These are phyloP conservation scores for Campoplex nolae DNA, from an alignment of 2,888 invertebrate genomes.

Conservation along the genomic window DNA sequence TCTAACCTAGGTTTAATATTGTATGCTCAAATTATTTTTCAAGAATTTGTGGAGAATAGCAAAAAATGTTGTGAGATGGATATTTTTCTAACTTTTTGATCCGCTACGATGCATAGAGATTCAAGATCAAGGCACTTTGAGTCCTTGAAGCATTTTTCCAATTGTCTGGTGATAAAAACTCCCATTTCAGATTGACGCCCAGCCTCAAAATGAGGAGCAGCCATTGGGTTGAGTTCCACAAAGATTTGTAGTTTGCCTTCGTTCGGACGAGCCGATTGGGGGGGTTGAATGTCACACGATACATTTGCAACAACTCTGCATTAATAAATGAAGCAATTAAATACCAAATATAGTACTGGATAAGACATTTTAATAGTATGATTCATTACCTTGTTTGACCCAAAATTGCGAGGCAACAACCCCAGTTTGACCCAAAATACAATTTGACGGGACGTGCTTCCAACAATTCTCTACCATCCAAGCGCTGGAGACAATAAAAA, in stretches of 20 bases:
- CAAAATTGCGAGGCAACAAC: slow-evolving; percentile 91
- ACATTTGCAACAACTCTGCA: slow-evolving; percentile 93
- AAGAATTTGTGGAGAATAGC: neutral
- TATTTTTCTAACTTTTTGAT: slow-evolving; percentile 90
- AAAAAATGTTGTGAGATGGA: slow-evolving; percentile 7
- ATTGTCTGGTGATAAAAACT: slow-evolving; percentile 91
- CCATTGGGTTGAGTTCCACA: slow-evolving; percentile 94
- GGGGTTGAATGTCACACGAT: slow-evolving; percentile 94
- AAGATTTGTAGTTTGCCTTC: slow-evolving; percentile 95
- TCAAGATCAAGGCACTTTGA: slow-evolving; percentile 97
- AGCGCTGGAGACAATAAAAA: slow-evolving; percentile 86
- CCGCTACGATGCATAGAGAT: slow-evolving; percentile 96
- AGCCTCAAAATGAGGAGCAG: slow-evolving; percentile 93
- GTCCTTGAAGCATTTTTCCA: slow-evolving; percentile 96
- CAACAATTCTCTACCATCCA: slow-evolving; percentile 91
- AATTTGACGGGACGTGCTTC: slow-evolving; percentile 91
- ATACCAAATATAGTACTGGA: slow-evolving; percentile 51
- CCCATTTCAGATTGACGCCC: slow-evolving; percentile 90
- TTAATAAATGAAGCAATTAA: neutral
- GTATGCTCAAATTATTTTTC: neutral
- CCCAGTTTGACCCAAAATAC: slow-evolving; percentile 93
- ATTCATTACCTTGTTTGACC: slow-evolving; percentile 90
- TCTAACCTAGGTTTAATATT: neutral
- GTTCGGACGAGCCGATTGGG: slow-evolving; percentile 93
- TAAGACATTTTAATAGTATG: slow-evolving; percentile 21